Conservation (phyloP, 2,113 vertebrate species). For the Python bivittatus region DNA sequence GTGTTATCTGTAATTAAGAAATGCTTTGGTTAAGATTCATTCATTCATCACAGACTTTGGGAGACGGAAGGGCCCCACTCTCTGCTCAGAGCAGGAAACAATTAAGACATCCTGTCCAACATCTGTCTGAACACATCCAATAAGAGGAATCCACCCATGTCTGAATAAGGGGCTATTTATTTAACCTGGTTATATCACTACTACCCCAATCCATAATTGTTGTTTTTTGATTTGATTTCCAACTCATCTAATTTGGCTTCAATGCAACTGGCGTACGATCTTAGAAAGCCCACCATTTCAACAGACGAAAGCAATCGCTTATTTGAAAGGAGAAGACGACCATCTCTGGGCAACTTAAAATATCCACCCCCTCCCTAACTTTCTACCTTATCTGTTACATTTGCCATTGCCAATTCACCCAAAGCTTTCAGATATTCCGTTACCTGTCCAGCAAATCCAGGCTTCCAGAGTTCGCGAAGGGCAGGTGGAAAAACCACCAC, state of each 20-base stretch:
- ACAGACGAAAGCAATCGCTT: background rate
- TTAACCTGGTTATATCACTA: background rate
- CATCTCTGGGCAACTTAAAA: background rate
- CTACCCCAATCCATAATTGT: background rate
- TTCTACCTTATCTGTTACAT: background rate
- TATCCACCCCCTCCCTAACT: background rate
- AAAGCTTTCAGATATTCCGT: background rate
- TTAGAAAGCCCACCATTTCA: background rate
- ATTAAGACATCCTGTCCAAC: background rate
- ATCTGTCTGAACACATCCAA: background rate
- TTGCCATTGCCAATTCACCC: too few relatives aligned
- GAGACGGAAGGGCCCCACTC: background rate
- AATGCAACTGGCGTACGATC: background rate
- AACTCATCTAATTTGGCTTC: background rate
- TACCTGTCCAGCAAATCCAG: background rate
- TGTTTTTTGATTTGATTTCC: background rate
- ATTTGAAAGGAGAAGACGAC: background rate
- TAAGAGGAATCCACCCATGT: background rate
- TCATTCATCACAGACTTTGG: background rate
- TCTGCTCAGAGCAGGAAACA: background rate
- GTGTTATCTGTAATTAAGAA: background rate
- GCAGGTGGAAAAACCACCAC: too few relatives aligned
- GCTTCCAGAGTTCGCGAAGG: background rate
- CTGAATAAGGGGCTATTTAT: background rate
- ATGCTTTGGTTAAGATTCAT: background rate